Conservation (phyloP, 2,888 invertebrate genomes). For the Stenchaetothrips biformis region DNA sequence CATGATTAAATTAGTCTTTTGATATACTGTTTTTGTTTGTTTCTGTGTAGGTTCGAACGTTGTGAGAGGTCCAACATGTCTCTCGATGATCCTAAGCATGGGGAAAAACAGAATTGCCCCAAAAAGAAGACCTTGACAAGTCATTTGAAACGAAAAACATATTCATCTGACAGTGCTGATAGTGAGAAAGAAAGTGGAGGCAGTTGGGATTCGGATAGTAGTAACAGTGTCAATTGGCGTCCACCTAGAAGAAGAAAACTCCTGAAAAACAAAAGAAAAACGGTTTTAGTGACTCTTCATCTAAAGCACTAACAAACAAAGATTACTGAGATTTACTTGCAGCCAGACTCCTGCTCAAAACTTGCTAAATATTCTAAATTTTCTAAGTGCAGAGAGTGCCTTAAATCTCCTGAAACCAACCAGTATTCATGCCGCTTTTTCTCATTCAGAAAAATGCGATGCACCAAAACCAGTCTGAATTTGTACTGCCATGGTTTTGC, state of each 20-base stretch:
- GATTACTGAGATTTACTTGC: not conserved
- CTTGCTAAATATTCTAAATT: not conserved
- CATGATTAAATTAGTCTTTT: not conserved
- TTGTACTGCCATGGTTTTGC: not conserved
- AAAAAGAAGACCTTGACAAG: too few species aligned
- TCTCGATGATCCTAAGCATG: too few species aligned
- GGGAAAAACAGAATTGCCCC: too few species aligned
- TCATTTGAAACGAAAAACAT: not conserved
- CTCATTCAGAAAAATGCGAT: not conserved
- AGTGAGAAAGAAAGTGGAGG: constrained; percentile 59
- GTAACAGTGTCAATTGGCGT: constrained; percentile 45
- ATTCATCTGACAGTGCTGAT: not conserved
- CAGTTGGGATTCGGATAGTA: constrained; percentile 63
- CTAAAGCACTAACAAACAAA: not conserved
- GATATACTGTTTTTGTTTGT: not conserved
- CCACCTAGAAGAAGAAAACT: not conserved
- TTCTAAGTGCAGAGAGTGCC: not conserved
- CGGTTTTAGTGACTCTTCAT: not conserved
- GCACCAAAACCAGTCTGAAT: not conserved
- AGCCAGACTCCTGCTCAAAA: not conserved
- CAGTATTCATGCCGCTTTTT: not conserved
- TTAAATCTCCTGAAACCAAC: not conserved
- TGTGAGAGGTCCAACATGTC: too few species aligned
- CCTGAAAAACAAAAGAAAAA: not conserved
- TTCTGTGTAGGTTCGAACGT: not conserved